Base-by-base conservation (phyloP, 2,113 vertebrate genomes). In the Uria aalge region DNA sequence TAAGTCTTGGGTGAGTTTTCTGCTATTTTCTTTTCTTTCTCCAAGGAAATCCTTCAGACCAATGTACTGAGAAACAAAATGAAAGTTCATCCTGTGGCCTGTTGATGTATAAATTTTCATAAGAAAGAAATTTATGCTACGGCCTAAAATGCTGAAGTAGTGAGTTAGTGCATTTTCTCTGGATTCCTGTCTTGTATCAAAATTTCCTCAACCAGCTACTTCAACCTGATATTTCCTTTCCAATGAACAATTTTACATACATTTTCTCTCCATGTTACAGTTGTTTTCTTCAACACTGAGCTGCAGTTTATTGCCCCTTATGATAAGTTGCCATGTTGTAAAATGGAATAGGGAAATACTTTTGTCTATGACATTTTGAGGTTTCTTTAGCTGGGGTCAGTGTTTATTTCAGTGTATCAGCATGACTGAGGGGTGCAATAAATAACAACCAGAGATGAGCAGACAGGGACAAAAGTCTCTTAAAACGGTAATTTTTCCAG, bases 1-100 rank as follows among this genome's bases (percentile, higher is more conserved):
- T 95, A 91, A 73, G 23, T 68, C 27, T 73, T 90, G 50, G 11
- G 63, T 7, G 7, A 78, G 26, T 85, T 85, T 91, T 56, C 16
- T 87, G 23, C 5, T 92, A 41, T 92, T 90, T 91, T 85, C 13
- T 57, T 77, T 89, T 47, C 30, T 73, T 79, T 57, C 85, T 82
- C 75, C 57, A 57, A 73, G 55, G 71, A 91, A 85, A 85, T 9
- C 9, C 19, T 67, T 92, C 63, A 88, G 45, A 62, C 6, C 32
- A 90, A 34, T 53, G 22, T 38, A 62, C 32, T 76, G 53, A 80
- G 78, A 88, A 92, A 62, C 5, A 62, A 75, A 92, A 72, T 12
- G 6, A 78, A 91, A 87, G 32, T 88, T 92, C 62, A 66, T 90
- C 30, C 15, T 76, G 6, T 40, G 47, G 27, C 19, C 23, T 82